A percentile compares a stretch with the other conserved stretches of the same genome.
These are phyloP conservation scores for Berghia stephanieae DNA, from an alignment of 1,140 invertebrate species.

Conservation along the genomic window DNA sequence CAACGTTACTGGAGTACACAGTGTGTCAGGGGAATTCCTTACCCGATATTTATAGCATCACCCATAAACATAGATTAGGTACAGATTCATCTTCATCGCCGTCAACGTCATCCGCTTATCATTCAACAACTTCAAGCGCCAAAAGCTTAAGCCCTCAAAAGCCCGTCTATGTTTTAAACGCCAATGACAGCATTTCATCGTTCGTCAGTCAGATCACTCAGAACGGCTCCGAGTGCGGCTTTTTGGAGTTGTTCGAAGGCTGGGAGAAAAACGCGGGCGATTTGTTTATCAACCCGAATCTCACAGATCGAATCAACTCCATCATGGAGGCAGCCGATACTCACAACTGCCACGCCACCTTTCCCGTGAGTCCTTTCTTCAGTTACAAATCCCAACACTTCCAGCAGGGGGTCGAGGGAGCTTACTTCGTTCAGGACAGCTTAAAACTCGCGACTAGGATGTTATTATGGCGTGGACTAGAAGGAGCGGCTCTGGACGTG, in stretches of 20 bases:
- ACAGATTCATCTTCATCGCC: constrained; percentile 24
- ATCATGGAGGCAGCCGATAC: constrained; percentile 22
- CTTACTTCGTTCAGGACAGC: constrained; percentile 40
- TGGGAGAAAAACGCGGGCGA: constrained; percentile 41
- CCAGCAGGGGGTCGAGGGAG: constrained; percentile 30
- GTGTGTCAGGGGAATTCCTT: constrained; percentile 35
- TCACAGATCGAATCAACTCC: constrained; percentile 14
- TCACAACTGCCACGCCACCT: constrained; percentile 30
- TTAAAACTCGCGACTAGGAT: constrained; percentile 39
- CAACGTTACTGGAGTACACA: constrained; percentile 35
- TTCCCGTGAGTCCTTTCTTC: constrained; percentile 43
- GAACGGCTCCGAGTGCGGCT: constrained; percentile 31
- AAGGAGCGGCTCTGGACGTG: constrained; percentile 42
- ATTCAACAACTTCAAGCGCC: no score
- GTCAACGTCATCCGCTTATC: no score
- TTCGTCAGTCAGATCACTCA: constrained; percentile 14
- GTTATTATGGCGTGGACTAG: constrained; percentile 37
- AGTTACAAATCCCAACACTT: constrained; percentile 41
- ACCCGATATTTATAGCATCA: constrained; percentile 29
- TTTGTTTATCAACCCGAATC: constrained; percentile 23
- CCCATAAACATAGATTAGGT: constrained; percentile 32
- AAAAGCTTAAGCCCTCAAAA: constrained; percentile 24
- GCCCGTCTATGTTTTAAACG: constrained; percentile 31
- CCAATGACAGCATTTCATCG: constrained; percentile 18
- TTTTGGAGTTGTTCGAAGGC: constrained; percentile 32